phyloP scores from a whole-genome alignment of 2,888 invertebrate species.

The Caenorhabditis macrosperma region DNA sequence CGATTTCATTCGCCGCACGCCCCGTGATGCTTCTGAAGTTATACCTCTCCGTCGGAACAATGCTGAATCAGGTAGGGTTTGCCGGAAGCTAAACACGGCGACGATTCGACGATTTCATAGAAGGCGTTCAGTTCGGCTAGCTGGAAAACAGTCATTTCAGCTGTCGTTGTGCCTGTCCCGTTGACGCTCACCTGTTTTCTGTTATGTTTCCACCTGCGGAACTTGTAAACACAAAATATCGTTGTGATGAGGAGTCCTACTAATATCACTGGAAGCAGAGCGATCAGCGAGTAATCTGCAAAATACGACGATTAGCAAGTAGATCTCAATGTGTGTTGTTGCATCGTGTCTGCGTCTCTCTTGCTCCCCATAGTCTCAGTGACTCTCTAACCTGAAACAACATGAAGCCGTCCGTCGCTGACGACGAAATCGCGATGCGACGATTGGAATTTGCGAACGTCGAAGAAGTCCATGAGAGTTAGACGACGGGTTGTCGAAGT shows the following conservation, averaged over 20 bases:
- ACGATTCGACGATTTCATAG: constrained; percentile 65
- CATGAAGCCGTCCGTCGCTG: constrained; percentile 54
- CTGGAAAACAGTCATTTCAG: constrained; percentile 25
- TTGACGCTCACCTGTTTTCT: constrained; percentile 49
- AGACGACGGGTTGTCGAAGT: constrained; percentile 38
- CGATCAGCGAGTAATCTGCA: constrained; percentile 69
- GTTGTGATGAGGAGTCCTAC: constrained; percentile 59
- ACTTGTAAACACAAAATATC: constrained; percentile 61
- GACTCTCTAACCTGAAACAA: constrained; percentile 49
- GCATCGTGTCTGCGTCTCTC: constrained; percentile 30
- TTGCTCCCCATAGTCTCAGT: not conserved
- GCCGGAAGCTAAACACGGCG: constrained; percentile 52
- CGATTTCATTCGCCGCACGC: too few relatives aligned
- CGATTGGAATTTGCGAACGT: constrained; percentile 55
- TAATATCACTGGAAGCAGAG: constrained; percentile 67
- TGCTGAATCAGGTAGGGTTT: constrained; percentile 51
- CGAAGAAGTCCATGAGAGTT: constrained; percentile 59
- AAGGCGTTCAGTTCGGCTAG: constrained; percentile 61
- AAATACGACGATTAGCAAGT: not conserved
- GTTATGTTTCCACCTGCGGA: constrained; percentile 60
- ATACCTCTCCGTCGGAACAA: constrained; percentile 37
- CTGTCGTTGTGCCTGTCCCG: not conserved
- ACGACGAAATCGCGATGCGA: constrained; percentile 52
- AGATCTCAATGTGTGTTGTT: not conserved
- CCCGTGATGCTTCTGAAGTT: too few relatives aligned